Conservation (phyloP, 2,113 vertebrate genomes). For the Trichomycterus rosablanca region DNA sequence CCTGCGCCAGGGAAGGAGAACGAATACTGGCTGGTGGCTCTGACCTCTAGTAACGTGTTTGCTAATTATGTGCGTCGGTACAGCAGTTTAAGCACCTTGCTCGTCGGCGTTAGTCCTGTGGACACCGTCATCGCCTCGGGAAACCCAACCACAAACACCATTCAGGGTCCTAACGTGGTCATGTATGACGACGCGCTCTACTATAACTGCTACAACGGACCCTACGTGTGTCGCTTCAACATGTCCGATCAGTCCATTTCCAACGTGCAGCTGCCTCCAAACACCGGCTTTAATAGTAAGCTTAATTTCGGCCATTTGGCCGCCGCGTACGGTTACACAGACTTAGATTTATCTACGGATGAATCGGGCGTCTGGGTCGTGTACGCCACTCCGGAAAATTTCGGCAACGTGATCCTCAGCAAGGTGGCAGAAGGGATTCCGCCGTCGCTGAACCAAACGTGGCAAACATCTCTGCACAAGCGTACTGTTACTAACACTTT, state of each 20-base stretch:
- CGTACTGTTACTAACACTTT: conserved; percentile 65
- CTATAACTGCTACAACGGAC: conserved; percentile 65
- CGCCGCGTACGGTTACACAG: conserved; percentile 55
- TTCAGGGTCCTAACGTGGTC: conserved; percentile 65
- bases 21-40: conserved; percentile 62
- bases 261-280: conserved; percentile 50
- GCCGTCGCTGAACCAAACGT: conserved; percentile 46
- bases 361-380: conserved; percentile 67
- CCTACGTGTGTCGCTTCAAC: conserved; percentile 62
- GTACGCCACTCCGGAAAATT: conserved; percentile 56
- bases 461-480: conserved; percentile 64
- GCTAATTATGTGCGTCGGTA: conserved; percentile 58
- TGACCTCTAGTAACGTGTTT: conserved; percentile 55
- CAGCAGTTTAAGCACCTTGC: conserved; percentile 55
- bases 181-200: conserved; percentile 59
- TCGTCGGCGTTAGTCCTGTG: conserved; percentile 52
- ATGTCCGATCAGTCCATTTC: conserved; percentile 50
- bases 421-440: conserved; percentile 41
- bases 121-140: conserved; percentile 45
- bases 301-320: conserved; percentile 61
- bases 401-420: conserved; percentile 63
- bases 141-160: conserved; percentile 67
- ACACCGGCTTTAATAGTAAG: conserved; percentile 64
- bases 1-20: conserved; percentile 59
- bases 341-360: conserved; percentile 66